Base-by-base conservation (phyloP, 2,888 invertebrate genomes). In the Torymus aiolomorphi region DNA sequence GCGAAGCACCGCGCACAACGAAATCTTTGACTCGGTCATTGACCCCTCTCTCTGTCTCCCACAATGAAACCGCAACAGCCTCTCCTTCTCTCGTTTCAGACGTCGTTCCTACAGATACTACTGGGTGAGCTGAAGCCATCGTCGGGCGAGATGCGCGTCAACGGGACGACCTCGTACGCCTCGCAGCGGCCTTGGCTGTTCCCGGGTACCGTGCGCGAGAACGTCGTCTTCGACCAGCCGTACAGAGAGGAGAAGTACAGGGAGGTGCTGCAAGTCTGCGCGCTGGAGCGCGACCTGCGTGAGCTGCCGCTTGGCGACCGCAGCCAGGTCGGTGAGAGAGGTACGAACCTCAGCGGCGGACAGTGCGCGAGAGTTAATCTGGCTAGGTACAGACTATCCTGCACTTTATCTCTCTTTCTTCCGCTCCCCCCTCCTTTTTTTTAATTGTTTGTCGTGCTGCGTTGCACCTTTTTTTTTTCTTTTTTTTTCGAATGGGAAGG, bases 101-200 rank as follows among this genome's bases (percentile, higher is more conserved):
- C 93, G 70, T 94, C 94, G 0, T 87, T 95, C 11, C 90, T 95
- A 11, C 94, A 95, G 87, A 91, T 95, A 75, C 92, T 97, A 16
- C 91, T 97, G 82, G 94, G 94, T 14, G 97, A 97, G 89, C 89
- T 96, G 16, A 92, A 93, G 0, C 90, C 94, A 5, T 89, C 91
- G 0, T 89, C 91, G 49, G 96, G 97, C 0, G 91, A 91, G 0
- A 87, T 95, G 69, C 89, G 92, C 1, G 89, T 95, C 16, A 92
- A 92, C 1, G 96, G 96, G 4, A 91, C 90, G 2, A 86, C 94
- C n/a, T 92, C 94, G 0, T 97, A 95, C 87, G 94, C 95, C 1
- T 93, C 95, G 67, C 96, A 96, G 90, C 95, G 96, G 84, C 94
- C 97, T 0, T 97, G 97, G 96, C 89, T 95, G 1, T 95, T 95